Evolutionary conservation across 2,888 invertebrate species (phyloP).

Genomic region (Idaea straminata): DNA sequence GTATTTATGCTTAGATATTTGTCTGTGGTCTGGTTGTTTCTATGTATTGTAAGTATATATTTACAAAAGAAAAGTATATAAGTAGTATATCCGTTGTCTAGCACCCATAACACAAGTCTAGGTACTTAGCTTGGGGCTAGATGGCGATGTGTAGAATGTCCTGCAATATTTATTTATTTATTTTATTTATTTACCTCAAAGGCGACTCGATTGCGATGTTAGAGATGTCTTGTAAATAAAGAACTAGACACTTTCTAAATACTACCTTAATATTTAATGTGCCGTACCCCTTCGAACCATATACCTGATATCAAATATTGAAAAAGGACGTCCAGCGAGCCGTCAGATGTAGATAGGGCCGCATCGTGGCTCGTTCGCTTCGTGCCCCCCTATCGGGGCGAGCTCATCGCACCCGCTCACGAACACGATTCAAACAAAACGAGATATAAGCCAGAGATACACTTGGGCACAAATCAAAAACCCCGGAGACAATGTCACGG

Average conservation of each 20-base stretch:
- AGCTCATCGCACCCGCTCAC: slow-evolving; percentile 48
- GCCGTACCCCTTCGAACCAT: slow-evolving; percentile 34
- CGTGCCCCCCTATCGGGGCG: slow-evolving; percentile 32
- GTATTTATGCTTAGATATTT: no score
- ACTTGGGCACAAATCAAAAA: neutral
- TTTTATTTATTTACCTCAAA: no score
- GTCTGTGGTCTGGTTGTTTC: no score
- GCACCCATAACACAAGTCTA: no score
- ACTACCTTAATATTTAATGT: slow-evolving; percentile 5
- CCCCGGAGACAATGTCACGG: no score
- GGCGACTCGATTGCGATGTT: no score
- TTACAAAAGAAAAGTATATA: no score
- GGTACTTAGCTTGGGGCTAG: no score
- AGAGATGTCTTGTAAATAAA: neutral
- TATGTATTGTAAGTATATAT: no score
- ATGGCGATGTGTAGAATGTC: no score
- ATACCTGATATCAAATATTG: slow-evolving; percentile 40
- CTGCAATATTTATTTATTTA: no score
- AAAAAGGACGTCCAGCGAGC: slow-evolving; percentile 40
- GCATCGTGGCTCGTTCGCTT: slow-evolving; percentile 15
- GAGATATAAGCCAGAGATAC: slow-evolving; percentile 7
- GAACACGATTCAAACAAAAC: slow-evolving; percentile 44
- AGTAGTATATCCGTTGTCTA: no score
- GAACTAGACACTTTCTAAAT: neutral
- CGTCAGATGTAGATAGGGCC: slow-evolving; percentile 49